Evolutionary conservation across 1,140 invertebrate genomes (phyloP).

Genomic region (Cecropterus lyciades): DNA sequence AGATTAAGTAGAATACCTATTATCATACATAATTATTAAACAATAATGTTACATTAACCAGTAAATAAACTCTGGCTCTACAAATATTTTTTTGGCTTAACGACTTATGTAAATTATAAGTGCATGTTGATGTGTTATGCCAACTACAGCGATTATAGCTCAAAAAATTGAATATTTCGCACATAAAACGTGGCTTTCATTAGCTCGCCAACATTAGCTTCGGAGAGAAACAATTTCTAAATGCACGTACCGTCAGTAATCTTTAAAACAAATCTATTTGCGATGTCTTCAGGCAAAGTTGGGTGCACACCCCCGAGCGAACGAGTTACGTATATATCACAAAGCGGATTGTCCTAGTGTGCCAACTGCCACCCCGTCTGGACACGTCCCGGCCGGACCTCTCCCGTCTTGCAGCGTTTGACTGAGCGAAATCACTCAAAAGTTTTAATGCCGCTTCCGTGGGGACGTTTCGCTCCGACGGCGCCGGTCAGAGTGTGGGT

Average conservation of each 20-base stretch:
- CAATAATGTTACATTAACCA: too few species aligned
- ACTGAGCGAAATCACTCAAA: conserved; percentile 83
- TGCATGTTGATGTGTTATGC: too few species aligned
- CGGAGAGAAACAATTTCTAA: conserved; percentile 9
- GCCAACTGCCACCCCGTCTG: conserved; percentile 46
- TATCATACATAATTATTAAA: too few species aligned
- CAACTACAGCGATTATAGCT: too few species aligned
- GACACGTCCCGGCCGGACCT: conserved; percentile 55
- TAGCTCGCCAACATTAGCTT: conserved; percentile 11
- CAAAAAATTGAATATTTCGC: neutral
- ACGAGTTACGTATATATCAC: conserved; percentile 37
- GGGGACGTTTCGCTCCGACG: conserved; percentile 48
- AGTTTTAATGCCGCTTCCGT: conserved; percentile 81
- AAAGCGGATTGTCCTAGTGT: conserved; percentile 39
- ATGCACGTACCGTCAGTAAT: conserved; percentile 32
- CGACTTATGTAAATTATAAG: too few species aligned
- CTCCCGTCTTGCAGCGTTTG: conserved; percentile 75
- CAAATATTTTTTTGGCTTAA: too few species aligned
- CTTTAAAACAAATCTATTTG: conserved; percentile 38
- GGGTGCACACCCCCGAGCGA: conserved; percentile 19
- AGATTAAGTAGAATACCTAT: too few species aligned
- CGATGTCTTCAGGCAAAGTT: conserved; percentile 38
- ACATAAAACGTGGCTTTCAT: conserved; percentile 2
- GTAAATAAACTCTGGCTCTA: too few species aligned
- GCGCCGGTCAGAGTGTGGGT: conserved; percentile 37